phyloP scores from a whole-genome alignment of 2,888 invertebrate species.

The Harpalus rufipes region DNA sequence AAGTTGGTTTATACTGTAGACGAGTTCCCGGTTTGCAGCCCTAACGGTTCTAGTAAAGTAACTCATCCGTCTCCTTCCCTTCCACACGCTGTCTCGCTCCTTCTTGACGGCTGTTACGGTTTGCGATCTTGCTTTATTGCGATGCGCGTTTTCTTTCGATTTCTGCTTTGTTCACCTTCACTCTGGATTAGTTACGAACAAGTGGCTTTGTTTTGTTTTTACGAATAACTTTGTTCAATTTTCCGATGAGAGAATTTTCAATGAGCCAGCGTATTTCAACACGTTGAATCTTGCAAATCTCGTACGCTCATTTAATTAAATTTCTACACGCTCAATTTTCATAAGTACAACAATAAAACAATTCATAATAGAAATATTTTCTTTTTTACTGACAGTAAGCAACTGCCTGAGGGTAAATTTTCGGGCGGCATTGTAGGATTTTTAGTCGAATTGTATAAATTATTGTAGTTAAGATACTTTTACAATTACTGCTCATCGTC shows the following conservation, averaged over 20 bases:
- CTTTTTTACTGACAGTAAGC: no score
- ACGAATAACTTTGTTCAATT: constrained; percentile 52
- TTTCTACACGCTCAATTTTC: neutral
- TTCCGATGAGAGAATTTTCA: constrained; percentile 41
- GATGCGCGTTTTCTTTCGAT: constrained; percentile 61
- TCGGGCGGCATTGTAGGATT: no score
- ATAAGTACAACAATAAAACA: neutral
- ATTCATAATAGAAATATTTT: no score
- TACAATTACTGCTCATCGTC: no score
- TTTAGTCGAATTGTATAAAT: no score
- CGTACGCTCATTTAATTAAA: neutral
- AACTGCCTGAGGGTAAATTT: neutral
- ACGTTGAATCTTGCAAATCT: neutral
- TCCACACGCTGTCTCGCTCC: neutral
- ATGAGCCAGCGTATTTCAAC: constrained; percentile 7
- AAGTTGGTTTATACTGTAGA: constrained; percentile 66
- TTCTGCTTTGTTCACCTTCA: constrained; percentile 63
- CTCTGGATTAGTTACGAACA: constrained; percentile 60
- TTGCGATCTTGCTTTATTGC: constrained; percentile 59
- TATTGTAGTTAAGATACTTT: no score
- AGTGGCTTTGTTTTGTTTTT: constrained; percentile 56
- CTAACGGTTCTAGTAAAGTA: constrained; percentile 66
- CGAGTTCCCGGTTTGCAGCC: constrained; percentile 53
- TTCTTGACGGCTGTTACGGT: constrained; percentile 43
- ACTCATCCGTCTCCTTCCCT: constrained; percentile 62